phyloP scores from a whole-genome alignment of 1,140 invertebrate genomes.

The Proctacanthus coquilletti region DNA sequence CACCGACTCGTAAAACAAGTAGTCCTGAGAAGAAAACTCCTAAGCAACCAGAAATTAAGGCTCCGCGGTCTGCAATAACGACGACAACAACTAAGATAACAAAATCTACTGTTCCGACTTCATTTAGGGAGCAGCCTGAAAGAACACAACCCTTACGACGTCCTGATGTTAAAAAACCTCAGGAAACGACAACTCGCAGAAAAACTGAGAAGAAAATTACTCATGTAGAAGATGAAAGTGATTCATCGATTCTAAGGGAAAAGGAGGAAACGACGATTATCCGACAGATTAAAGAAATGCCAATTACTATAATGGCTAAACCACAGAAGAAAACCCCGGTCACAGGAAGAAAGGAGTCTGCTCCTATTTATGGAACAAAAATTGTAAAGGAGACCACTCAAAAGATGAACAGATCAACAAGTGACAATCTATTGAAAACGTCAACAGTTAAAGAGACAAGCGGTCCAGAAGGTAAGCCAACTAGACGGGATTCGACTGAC shows the following conservation, averaged over 20 bases:
- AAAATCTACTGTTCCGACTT: background rate
- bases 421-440: constrained; percentile 37
- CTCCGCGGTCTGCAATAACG: constrained; percentile 1
- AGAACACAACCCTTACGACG: no score
- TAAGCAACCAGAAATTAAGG: constrained; percentile 3
- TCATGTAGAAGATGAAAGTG: background rate
- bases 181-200: no score
- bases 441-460: background rate
- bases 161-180: no score
- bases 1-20: constrained; percentile 1
- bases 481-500: constrained; percentile 9
- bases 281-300: no score
- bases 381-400: constrained; percentile 28
- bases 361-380: constrained; percentile 14
- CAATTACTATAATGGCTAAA: constrained; percentile 9
- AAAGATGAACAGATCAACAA: constrained; percentile 36
- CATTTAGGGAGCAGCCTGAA: no score
- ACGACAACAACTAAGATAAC: background rate
- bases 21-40: background rate
- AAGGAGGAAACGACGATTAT: background rate
- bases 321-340: constrained; percentile 10
- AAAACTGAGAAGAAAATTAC: no score
- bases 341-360: constrained; percentile 24
- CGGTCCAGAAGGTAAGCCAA: constrained; percentile 11
- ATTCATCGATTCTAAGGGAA: background rate